These are phyloP conservation scores for Dendrolimus punctatus DNA, from an alignment of 1,140 invertebrate species.

Conservation along the genomic window DNA sequence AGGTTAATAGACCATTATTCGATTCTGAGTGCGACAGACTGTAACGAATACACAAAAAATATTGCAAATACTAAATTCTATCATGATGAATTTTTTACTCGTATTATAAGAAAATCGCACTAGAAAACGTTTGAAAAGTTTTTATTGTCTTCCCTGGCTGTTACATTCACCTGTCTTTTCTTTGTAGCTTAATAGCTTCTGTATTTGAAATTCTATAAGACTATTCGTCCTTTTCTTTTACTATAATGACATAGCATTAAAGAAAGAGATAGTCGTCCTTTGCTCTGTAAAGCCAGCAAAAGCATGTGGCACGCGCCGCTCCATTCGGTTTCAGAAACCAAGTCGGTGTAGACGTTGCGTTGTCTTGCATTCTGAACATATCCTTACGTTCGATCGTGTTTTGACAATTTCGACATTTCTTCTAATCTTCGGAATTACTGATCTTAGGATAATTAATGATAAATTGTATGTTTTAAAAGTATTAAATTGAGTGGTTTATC, in stretches of 20 bases:
- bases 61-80: too few relatives aligned
- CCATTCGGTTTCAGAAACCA: conserved; percentile 56
- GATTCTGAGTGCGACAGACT: too few relatives aligned
- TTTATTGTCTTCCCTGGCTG: conserved; percentile 39
- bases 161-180: conserved; percentile 62
- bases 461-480: not conserved
- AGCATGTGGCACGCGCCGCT: conserved; percentile 63
- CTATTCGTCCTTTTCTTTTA: conserved; percentile 45
- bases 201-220: conserved; percentile 30
- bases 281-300: conserved; percentile 21
- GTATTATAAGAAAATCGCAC: conserved; percentile 26
- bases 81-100: conserved; percentile 2
- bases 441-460: conserved; percentile 5
- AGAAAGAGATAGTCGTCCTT: conserved; percentile 50
- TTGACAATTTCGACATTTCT: conserved; percentile 39
- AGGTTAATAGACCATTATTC: too few relatives aligned
- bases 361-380: conserved; percentile 17
- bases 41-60: too few relatives aligned
- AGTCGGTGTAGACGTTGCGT: conserved; percentile 29
- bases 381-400: conserved; percentile 44
- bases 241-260: conserved; percentile 16
- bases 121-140: conserved; percentile 42
- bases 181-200: conserved; percentile 28
- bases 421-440: conserved; percentile 4
- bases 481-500: conserved; percentile 8